Conservation (phyloP, 2,797 vertebrate species). For the Morelia viridis region DNA sequence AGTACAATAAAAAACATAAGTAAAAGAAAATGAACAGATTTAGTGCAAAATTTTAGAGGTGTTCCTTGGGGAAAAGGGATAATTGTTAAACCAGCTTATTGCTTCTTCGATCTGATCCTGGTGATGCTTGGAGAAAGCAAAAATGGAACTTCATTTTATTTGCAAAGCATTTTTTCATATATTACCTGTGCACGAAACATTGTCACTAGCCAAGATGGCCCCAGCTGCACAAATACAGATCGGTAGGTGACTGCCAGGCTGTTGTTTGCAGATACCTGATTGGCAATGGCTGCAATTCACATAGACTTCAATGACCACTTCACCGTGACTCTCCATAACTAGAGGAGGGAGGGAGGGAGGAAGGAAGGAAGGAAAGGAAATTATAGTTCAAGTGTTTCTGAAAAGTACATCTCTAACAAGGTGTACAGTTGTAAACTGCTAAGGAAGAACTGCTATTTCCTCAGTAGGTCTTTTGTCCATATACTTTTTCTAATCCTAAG, state of each 20-base stretch:
- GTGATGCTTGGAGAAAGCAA: background rate
- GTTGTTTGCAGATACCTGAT: conserved; percentile 83
- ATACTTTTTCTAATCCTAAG: background rate
- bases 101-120: background rate
- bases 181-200: conserved; percentile 82
- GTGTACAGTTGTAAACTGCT: background rate
- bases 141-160: background rate
- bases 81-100: background rate
- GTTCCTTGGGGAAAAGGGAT: background rate
- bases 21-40: background rate
- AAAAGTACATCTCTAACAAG: background rate
- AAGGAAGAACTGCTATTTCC: background rate
- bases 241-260: conserved; percentile 75
- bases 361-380: conserved; percentile 47
- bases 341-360: conserved; percentile 40
- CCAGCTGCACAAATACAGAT: conserved; percentile 84
- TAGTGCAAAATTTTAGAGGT: background rate
- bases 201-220: conserved; percentile 81
- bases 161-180: background rate
- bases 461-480: background rate
- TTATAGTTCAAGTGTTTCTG: conserved; percentile 9
- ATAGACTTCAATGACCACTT: conserved; percentile 86
- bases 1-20: background rate
- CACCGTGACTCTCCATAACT: conserved; percentile 89
- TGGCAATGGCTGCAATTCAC: conserved; percentile 90